Percentiles rank a stretch among this genome's conserved stretches.
Evolutionary conservation across 2,113 vertebrate species (phyloP).

Genomic region (Phylloscopus trochiloides): DNA sequence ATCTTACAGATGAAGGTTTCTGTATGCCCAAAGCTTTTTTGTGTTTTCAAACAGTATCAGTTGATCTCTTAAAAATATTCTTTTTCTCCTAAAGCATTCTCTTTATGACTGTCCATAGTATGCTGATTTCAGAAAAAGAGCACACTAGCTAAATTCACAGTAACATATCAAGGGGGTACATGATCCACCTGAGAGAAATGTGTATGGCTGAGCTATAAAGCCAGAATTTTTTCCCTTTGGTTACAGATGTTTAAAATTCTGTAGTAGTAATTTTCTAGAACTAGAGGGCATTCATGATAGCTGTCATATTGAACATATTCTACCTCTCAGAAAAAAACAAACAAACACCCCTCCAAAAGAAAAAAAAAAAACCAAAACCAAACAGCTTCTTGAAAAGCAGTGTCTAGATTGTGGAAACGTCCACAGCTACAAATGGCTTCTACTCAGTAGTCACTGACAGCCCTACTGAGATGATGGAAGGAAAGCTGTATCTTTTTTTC

Average conservation of each 20-base stretch:
- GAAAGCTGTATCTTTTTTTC: neutral
- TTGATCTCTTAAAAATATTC: neutral
- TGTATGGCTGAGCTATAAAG: neutral
- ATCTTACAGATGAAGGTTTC: neutral
- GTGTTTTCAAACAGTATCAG: neutral
- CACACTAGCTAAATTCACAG: accelerated
- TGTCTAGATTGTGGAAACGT: neutral
- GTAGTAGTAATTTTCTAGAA: neutral
- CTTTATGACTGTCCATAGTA: neutral
- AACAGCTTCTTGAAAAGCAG: neutral
- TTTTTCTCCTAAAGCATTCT: neutral
- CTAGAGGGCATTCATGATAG: neutral
- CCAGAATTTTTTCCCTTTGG: neutral
- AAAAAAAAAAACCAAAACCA: neutral
- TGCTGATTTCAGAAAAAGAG: neutral
- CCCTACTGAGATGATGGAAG: neutral
- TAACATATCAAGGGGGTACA: neutral
- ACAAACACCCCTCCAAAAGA: too few relatives aligned
- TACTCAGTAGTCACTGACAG: neutral
- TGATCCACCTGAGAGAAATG: neutral
- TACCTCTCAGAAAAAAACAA: neutral
- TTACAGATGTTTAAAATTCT: neutral
- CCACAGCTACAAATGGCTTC: neutral
- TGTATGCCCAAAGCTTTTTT: neutral
- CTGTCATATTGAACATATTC: neutral